Evolutionary conservation across 2,888 invertebrate species (phyloP).

Genomic region (Colostygia pectinataria): DNA sequence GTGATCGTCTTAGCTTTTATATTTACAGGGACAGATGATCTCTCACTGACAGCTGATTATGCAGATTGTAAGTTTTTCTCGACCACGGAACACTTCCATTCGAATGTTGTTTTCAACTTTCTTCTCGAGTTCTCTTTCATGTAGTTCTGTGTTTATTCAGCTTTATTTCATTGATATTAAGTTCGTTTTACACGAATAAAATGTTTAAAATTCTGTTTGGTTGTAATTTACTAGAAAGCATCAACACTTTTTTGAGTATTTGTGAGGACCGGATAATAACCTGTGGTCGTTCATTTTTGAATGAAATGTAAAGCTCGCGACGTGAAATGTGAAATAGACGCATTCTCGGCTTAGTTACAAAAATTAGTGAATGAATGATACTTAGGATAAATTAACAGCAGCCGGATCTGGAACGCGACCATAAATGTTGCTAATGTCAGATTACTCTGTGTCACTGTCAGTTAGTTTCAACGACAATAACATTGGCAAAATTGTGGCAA

Average conservation of each 20-base stretch:
- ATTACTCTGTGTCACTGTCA: background rate
- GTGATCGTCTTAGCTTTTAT: slow-evolving; percentile 79
- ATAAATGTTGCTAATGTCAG: background rate
- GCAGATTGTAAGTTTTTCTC: slow-evolving; percentile 82
- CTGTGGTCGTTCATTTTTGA: slow-evolving; percentile 67
- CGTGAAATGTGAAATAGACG: background rate
- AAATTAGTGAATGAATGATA: background rate
- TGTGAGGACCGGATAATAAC: slow-evolving; percentile 61
- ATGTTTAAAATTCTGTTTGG: slow-evolving; percentile 78
- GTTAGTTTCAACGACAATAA: too few relatives aligned
- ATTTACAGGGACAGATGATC: slow-evolving; percentile 84
- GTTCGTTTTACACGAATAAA: slow-evolving; percentile 70
- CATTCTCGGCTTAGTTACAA: slow-evolving; percentile 7
- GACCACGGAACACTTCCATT: slow-evolving; percentile 77
- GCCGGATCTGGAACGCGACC: background rate
- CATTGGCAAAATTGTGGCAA: too few relatives aligned
- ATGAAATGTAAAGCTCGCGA: slow-evolving; percentile 41
- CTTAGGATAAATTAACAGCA: background rate
- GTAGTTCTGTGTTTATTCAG: slow-evolving; percentile 56
- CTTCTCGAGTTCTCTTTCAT: slow-evolving; percentile 53
- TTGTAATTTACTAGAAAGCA: slow-evolving; percentile 82
- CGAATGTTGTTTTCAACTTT: slow-evolving; percentile 60
- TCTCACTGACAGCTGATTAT: slow-evolving; percentile 84
- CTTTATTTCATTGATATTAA: slow-evolving; percentile 71
- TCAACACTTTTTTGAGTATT: slow-evolving; percentile 83